A percentile compares a stretch with the other conserved stretches of the same genome.
phyloP scores from a whole-genome alignment of 2,888 invertebrate species.

The Metalampra italica region DNA sequence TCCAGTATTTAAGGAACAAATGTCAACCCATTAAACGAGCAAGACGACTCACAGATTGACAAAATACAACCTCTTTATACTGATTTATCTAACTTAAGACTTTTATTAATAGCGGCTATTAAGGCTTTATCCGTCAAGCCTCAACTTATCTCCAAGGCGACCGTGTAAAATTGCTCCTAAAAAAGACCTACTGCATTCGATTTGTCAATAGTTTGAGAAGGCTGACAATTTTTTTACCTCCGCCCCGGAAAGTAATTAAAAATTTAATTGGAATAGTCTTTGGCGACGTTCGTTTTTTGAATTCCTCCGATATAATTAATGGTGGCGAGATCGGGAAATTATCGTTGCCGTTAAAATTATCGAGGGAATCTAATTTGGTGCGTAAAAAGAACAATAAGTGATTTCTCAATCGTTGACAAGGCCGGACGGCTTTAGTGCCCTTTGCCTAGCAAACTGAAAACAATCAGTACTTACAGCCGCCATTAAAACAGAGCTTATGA shows the following conservation, averaged over 20 bases:
- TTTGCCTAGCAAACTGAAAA: neutral
- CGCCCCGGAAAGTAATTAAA: slow-evolving; percentile 39
- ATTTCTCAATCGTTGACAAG: neutral
- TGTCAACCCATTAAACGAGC: neutral
- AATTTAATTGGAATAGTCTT: slow-evolving; percentile 41
- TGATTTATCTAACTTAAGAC: slow-evolving; percentile 35
- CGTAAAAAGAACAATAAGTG: neutral
- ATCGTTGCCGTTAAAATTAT: neutral
- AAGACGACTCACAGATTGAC: neutral
- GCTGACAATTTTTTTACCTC: slow-evolving; percentile 39
- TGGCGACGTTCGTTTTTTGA: slow-evolving; percentile 21
- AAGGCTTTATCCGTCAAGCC: slow-evolving; percentile 42
- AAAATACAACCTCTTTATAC: slow-evolving; percentile 16
- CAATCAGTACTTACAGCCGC: neutral
- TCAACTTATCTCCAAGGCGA: slow-evolving; percentile 30
- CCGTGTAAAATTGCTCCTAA: slow-evolving; percentile 43
- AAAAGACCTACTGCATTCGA: slow-evolving; percentile 27
- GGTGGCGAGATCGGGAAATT: slow-evolving; percentile 2
- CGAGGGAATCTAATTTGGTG: neutral
- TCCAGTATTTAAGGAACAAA: neutral
- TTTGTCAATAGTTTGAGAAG: slow-evolving; percentile 42
- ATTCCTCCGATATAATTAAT: slow-evolving; percentile 13
- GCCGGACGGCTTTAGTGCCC: too few relatives aligned
- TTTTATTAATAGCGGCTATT: slow-evolving; percentile 52
- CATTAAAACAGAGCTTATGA: slow-evolving; percentile 4